Evolutionary conservation across 2,113 vertebrate species (phyloP).

Genomic region (Salvelinus fontinalis): DNA sequence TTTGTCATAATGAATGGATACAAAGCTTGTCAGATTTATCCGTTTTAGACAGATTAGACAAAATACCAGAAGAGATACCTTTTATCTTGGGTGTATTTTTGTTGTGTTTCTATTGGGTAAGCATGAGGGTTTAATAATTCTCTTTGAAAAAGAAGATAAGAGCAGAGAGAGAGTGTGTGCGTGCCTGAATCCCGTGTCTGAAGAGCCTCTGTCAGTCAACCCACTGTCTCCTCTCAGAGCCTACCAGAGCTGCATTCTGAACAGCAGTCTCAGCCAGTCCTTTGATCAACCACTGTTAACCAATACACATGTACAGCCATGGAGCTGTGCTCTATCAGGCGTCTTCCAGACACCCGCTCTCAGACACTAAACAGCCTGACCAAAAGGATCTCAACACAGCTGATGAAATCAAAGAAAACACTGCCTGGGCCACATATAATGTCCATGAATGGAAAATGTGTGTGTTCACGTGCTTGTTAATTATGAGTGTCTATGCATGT

Average conservation of each 20-base stretch:
- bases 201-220: not conserved
- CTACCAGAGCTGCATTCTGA: conserved; percentile 9
- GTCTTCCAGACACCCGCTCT: conserved; percentile 1
- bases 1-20: conserved; percentile 28
- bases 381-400: conserved; percentile 29
- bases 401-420: conserved; percentile 37
- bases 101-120: conserved; percentile 21
- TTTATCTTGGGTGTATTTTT: not conserved
- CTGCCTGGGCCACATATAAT: conserved; percentile 24
- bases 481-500: not conserved
- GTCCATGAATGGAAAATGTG: not conserved
- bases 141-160: not conserved
- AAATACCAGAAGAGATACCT: conserved; percentile 30
- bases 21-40: conserved; percentile 45
- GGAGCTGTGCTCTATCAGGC: conserved; percentile 12
- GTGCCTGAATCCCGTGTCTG: not conserved
- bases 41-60: conserved; percentile 29
- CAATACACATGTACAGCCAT: conserved; percentile 24
- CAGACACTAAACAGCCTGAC: conserved; percentile 20
- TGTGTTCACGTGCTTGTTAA: not conserved
- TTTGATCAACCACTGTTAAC: conserved; percentile 46
- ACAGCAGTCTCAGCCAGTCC: conserved; percentile 15
- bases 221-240: not conserved
- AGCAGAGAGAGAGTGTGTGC: not conserved
- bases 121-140: conserved; percentile 32